Base-by-base conservation (phyloP, 2,797 vertebrate genomes). In the Eremophila alpestris region DNA sequence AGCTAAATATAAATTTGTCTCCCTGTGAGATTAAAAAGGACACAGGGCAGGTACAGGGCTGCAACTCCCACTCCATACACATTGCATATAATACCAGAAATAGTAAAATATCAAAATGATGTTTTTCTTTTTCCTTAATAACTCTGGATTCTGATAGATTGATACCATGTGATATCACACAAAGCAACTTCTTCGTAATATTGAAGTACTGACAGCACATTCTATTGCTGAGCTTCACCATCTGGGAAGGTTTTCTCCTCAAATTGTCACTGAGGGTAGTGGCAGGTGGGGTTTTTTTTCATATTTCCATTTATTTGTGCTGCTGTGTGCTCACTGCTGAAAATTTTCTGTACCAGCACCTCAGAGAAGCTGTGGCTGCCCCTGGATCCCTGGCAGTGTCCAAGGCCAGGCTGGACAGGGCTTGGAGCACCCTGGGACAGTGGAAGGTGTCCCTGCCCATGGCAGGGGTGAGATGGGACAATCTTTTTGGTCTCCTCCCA, bases 401-500 rank as follows among this genome's bases (percentile, higher is more conserved):
- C 48, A 1, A 32, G 22, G 22, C 18, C 46, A 54, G 34, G 11
- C 0, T 34, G 52, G 76, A 59, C 0, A 0, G 38, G n/a, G 29
- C 5, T 73, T 48, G 62, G 48, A 60, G n/a, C 4, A 9, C 0
- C 30, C 13, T 81, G 69, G 69, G 34, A 0, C 0, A 0, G 13
- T 41, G 55, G 55, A 1, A 88, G 7, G 1, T 27, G 59, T 21
- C 23, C 45, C 59, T 64, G 58, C 6, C 41, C 32, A 10, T 13
- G 58, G 26, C 27, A 49, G 36, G 18, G 21, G 22, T 9, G 22
- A 0, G 1, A 7, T 13, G 38, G n/a, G n/a, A 0, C 73, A 24
- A 5, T 3, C 1, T 65, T 73, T 52, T 4, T 2, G 5, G 5
- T 43, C 13, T 19, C 14, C 52, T 52, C n/a, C 17, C 1, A 18